A percentile compares a stretch with the other conserved stretches of the same genome.
phyloP scores from a whole-genome alignment of 2,888 invertebrate genomes.

The Papilio elwesi region DNA sequence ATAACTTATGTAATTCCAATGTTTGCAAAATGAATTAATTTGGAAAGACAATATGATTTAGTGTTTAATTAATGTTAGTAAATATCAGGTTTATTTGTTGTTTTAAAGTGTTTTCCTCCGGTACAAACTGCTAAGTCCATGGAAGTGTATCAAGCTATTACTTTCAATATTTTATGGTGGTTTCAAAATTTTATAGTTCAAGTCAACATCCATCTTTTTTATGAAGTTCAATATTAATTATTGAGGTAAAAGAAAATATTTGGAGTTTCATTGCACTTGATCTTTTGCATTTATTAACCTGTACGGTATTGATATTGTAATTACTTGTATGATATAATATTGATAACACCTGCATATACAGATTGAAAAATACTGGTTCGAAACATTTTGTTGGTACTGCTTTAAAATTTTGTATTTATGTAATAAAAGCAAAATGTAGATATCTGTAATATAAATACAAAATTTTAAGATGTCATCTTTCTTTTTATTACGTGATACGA shows the following conservation, averaged over 20 bases:
- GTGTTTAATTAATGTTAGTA: conserved; percentile 82
- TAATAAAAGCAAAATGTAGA: conserved; percentile 84
- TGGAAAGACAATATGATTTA: conserved; percentile 84
- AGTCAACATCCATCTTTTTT: conserved; percentile 62
- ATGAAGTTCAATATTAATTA: conserved; percentile 70
- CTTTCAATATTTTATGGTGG: conserved; percentile 64
- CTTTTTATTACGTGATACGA: conserved; percentile 74
- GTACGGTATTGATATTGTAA: conserved; percentile 83
- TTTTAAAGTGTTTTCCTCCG: conserved; percentile 82
- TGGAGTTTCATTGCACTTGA: conserved; percentile 83
- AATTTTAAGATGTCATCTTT: conserved; percentile 82
- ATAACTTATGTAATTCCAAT: conserved; percentile 68
- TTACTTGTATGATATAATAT: conserved; percentile 83
- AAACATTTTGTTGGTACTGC: conserved; percentile 81
- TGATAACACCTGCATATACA: conserved; percentile 79
- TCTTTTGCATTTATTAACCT: conserved; percentile 85
- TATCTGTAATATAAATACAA: conserved; percentile 84
- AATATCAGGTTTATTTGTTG: conserved; percentile 81
- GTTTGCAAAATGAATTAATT: conserved; percentile 71
- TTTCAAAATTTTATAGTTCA: conserved; percentile 66
- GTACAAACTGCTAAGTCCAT: conserved; percentile 73
- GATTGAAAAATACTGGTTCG: conserved; percentile 81
- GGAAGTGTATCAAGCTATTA: conserved; percentile 70
- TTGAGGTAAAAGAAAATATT: conserved; percentile 67
- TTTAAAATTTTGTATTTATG: conserved; percentile 85